Percentiles rank a stretch among this genome's conserved stretches.
Conservation (phyloP, 2,888 invertebrate genomes). For the Hybos culiciformis region DNA sequence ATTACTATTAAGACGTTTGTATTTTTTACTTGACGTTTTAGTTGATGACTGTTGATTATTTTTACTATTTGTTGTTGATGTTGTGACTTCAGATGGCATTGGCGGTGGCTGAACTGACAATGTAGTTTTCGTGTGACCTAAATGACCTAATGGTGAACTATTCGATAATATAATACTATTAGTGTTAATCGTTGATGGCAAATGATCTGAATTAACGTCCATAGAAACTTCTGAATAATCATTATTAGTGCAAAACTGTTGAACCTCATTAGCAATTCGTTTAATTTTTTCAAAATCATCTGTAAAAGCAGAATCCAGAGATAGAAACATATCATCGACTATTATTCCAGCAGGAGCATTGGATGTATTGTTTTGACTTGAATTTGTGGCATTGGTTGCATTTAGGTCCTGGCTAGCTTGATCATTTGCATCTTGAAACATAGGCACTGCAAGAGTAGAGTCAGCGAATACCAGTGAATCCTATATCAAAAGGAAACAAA, state of each 20-base stretch:
- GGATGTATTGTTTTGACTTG: conserved; percentile 9
- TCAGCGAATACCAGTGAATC: conserved; percentile 33
- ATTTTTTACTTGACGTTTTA: conserved; percentile 53
- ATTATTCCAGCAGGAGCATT: conserved; percentile 25
- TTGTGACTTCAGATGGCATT: conserved; percentile 43
- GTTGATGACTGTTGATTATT: conserved; percentile 26
- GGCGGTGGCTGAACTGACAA: conserved; percentile 31
- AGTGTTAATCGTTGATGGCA: conserved; percentile 15
- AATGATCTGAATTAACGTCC: conserved; percentile 25
- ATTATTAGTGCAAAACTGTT: conserved; percentile 49
- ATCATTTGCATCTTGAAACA: conserved; percentile 31
- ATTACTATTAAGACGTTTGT: conserved; percentile 42
- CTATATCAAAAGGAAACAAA: conserved; percentile 12
- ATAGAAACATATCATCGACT: conserved; percentile 37
- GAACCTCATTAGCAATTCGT: conserved; percentile 67
- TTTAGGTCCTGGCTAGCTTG: no score
- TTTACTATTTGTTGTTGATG: conserved; percentile 39
- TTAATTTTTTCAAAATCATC: conserved; percentile 77
- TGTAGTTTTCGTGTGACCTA: conserved; percentile 30
- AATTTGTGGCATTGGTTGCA: no score
- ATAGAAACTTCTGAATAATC: conserved; percentile 32
- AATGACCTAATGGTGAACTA: background rate
- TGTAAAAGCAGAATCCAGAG: conserved; percentile 39
- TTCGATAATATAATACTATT: conserved; percentile 20
- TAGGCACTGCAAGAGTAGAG: conserved; percentile 30